A percentile compares a stretch with the other conserved stretches of the same genome.
These are phyloP conservation scores for Micromys minutus DNA, from an alignment of 2,113 vertebrate genomes.

Conservation along the genomic window DNA sequence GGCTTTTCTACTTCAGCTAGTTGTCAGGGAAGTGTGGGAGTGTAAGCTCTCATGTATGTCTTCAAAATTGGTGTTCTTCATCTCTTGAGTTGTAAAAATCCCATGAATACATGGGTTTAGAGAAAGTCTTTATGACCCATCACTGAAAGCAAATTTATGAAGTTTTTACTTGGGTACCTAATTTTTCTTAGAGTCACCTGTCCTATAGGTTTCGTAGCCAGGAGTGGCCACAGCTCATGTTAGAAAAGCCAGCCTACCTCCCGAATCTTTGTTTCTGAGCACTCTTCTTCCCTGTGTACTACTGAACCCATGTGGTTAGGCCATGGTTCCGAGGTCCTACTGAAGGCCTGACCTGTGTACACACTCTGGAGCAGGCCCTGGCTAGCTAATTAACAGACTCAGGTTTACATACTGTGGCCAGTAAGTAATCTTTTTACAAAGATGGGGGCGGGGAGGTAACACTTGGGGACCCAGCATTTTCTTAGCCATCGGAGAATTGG, in stretches of 20 bases:
- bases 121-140: neutral
- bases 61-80: neutral
- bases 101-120: neutral
- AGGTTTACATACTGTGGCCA: neutral
- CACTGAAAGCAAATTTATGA: neutral
- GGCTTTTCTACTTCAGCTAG: neutral
- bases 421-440: neutral
- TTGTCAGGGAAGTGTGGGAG: neutral
- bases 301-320: neutral
- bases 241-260: neutral
- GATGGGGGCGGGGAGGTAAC: neutral
- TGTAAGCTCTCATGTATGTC: neutral
- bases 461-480: neutral
- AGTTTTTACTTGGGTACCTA: neutral
- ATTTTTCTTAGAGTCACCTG: neutral
- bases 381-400: no score
- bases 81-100: neutral
- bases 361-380: neutral
- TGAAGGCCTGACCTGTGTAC: neutral
- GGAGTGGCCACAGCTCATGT: neutral
- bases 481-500: neutral
- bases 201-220: neutral
- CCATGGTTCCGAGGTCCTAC: neutral
- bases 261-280: neutral
- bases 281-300: rapidly evolving